These are phyloP conservation scores for Rhinolophus sinicus DNA, from an alignment of 2,113 vertebrate species.

Conservation along the genomic window DNA sequence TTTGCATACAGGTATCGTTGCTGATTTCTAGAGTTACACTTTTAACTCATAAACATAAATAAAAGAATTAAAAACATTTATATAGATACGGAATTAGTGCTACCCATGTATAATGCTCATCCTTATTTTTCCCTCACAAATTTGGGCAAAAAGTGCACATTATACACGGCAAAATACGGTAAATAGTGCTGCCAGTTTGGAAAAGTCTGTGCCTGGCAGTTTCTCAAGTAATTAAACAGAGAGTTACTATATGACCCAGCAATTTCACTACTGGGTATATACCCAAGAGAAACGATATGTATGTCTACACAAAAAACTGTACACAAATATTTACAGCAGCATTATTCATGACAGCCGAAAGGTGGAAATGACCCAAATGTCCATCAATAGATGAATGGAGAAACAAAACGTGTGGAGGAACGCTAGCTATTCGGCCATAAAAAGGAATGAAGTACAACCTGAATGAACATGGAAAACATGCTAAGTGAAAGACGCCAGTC, in stretches of 20 bases:
- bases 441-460: neutral
- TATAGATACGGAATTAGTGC: no score
- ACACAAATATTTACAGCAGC: neutral
- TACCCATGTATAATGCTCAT: no score
- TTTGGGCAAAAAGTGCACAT: no score
- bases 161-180: no score
- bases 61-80: no score
- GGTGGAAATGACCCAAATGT: neutral
- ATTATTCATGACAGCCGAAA: neutral
- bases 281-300: neutral
- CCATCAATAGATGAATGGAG: neutral
- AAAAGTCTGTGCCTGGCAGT: neutral
- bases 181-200: neutral
- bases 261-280: neutral
- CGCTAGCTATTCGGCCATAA: no score
- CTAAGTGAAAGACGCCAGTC: neutral
- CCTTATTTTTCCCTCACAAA: no score
- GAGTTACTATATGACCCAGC: neutral
- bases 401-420: neutral
- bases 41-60: no score
- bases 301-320: neutral
- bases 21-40: no score
- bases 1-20: no score
- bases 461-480: neutral
- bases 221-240: neutral